Base-by-base conservation (phyloP, 1,140 invertebrate species). In the Rhizoglyphus robini region DNA sequence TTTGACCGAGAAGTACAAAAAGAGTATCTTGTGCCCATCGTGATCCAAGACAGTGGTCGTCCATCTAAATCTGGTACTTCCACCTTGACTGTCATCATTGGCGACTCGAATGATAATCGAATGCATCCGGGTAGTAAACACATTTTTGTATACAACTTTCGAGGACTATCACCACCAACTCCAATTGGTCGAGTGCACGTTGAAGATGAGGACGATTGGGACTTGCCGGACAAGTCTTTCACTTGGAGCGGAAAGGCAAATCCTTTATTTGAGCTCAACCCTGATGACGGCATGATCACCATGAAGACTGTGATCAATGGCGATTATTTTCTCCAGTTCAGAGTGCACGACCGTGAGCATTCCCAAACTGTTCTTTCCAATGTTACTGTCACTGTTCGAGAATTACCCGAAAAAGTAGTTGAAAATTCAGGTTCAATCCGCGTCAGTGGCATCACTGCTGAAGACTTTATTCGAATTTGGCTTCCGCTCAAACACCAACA, bases 171-270 rank as follows among this genome's bases (percentile, higher is more conserved):
- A 68, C 89, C 88, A 1, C 87, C 93, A 69, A 91, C 90, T 0
- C 88, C 89, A 75, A 92, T 98, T 68, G 94, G 95, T 29, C 80
- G 90, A 67, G 93, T 96, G 1, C 95, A 96, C 74, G 91, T 96
- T 0, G 90, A 92, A 74, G 94, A 98, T 78, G 77, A 91, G 48
- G 94, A 98, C 75, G 94, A 97, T 74, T 97, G 92, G 93, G 94
- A 98, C 80, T 75, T 95, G 67, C 88, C 88, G 0, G 93, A 97
- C 74, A 98, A 98, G 74, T 91, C 90, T 72, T 98, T 96, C 79
- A 91, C 89, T 71, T 94, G 90, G 88, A 81, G 81, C 49, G 77
- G 83, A 73, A 83, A 88, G 76, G 67, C 71, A 11, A 75, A 79
- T 71, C 84, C 86, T 3, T 83, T 86, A 69, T 95, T 94, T 73